phyloP scores from a whole-genome alignment of 2,113 vertebrate species.

The Asarcornis scutulata region DNA sequence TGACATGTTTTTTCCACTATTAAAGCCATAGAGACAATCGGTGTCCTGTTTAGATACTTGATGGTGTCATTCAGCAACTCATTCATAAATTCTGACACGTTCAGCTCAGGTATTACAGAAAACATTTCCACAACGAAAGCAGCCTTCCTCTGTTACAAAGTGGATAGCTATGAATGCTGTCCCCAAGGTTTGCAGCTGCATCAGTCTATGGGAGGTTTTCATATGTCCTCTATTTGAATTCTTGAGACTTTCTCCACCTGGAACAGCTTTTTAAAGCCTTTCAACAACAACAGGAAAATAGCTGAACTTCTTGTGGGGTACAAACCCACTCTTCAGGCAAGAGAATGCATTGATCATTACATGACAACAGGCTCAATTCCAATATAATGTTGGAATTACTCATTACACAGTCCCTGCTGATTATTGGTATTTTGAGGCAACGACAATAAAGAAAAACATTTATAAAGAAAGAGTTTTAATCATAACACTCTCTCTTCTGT shows the following conservation, averaged over 20 bases:
- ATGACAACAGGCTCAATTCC: background rate
- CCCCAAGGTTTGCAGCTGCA: background rate
- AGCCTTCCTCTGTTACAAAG: background rate
- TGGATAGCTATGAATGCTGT: background rate
- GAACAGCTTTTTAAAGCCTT: conserved; percentile 35
- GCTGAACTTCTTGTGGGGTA: conserved; percentile 4
- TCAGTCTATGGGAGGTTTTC: background rate
- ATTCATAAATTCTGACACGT: background rate
- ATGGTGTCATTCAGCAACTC: background rate
- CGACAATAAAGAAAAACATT: background rate
- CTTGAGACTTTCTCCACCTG: conserved; percentile 30
- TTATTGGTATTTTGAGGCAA: background rate
- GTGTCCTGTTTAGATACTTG: background rate
- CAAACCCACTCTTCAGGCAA: background rate
- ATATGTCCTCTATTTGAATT: background rate
- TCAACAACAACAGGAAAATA: background rate
- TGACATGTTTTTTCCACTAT: conserved; percentile 48
- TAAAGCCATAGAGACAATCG: conserved; percentile 22
- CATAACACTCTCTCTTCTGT: background rate
- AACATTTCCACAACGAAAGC: background rate
- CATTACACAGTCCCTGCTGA: background rate
- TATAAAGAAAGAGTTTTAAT: background rate
- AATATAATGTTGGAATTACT: background rate
- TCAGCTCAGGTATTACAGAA: background rate
- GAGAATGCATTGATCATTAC: background rate